These are phyloP conservation scores for Pseudopipra pipra DNA, from an alignment of 2,113 vertebrate species.

Conservation along the genomic window DNA sequence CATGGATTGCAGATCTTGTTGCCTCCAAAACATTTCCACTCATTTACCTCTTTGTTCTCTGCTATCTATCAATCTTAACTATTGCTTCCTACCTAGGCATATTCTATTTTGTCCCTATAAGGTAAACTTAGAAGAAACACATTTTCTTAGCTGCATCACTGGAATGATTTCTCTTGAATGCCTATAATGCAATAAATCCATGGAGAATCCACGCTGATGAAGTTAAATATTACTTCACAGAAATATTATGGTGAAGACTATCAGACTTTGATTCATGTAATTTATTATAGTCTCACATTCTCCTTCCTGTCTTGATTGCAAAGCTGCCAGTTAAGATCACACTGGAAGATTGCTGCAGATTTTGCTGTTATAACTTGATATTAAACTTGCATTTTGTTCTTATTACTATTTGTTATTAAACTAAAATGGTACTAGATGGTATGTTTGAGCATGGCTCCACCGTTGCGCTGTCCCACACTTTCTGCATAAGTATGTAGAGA, in stretches of 20 bases:
- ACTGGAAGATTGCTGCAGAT: not conserved
- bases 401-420: not conserved
- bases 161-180: not conserved
- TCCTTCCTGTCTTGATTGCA: slow-evolving; percentile 13
- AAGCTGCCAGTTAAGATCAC: slow-evolving; percentile 37
- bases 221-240: not conserved
- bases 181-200: not conserved
- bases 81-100: not conserved
- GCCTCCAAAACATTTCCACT: not conserved
- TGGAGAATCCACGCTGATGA: not conserved
- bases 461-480: not conserved
- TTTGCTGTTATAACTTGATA: slow-evolving; percentile 8
- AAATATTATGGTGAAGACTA: slow-evolving; percentile 19
- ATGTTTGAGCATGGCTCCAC: not conserved
- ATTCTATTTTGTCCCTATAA: not conserved
- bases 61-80: not conserved
- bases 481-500: not conserved
- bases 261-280: slow-evolving; percentile 34
- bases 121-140: not conserved
- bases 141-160: not conserved
- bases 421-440: not conserved
- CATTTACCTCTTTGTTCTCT: not conserved
- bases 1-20: not conserved
- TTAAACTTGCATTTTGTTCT: not conserved
- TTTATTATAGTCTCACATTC: slow-evolving; percentile 37